Conservation (phyloP, 2,113 vertebrate genomes). For the Thamnophis sirtalis region DNA sequence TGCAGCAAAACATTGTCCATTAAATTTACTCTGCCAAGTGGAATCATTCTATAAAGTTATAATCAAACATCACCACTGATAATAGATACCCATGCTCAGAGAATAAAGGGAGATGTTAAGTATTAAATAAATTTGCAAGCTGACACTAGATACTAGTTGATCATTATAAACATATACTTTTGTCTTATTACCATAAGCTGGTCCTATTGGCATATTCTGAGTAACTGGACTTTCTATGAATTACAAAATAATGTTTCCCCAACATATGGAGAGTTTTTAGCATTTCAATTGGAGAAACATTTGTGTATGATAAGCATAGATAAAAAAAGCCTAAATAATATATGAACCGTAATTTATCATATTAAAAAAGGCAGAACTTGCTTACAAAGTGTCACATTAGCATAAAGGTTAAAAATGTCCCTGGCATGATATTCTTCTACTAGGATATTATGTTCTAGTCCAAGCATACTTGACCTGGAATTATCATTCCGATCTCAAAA, state of each 20-base stretch:
- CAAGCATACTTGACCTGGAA: not conserved
- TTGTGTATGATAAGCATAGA: not conserved
- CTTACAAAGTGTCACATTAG: not conserved
- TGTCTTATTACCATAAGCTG: not conserved
- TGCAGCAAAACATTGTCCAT: not conserved
- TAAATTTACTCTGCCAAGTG: not conserved
- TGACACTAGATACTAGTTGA: not conserved
- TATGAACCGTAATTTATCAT: not conserved
- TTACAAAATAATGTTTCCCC: not conserved
- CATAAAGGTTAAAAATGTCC: not conserved
- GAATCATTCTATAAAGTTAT: not conserved
- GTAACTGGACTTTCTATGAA: not conserved
- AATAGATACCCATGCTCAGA: not conserved
- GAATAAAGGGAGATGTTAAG: not conserved
- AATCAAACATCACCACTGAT: not conserved
- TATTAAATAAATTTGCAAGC: not conserved
- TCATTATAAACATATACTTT: not conserved
- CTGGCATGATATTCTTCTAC: not conserved
- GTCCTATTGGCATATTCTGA: not conserved
- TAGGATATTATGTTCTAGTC: not conserved
- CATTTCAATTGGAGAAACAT: not conserved
- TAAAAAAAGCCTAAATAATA: not conserved
- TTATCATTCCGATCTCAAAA: not conserved
- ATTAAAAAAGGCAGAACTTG: not conserved
- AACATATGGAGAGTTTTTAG: not conserved